Conservation (phyloP, 2,797 vertebrate genomes). For the Siniperca obscura region DNA sequence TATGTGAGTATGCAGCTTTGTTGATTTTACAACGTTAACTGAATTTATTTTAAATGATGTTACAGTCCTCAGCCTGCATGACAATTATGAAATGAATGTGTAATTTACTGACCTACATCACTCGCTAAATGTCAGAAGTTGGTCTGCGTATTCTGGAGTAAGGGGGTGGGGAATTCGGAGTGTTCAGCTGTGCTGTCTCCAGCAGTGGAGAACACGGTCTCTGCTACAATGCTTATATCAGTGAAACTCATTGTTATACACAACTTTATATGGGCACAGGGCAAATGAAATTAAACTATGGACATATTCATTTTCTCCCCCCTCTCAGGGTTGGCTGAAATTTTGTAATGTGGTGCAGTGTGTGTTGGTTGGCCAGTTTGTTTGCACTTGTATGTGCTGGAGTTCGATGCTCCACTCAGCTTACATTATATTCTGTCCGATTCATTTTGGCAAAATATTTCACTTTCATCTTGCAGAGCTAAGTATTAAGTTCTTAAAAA, state of each 20-base stretch:
- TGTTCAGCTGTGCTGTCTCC: neutral
- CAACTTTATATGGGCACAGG: neutral
- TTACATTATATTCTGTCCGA: neutral
- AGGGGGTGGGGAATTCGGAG: neutral
- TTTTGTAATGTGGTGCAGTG: neutral
- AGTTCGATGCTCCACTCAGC: too few relatives aligned
- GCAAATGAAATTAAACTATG: neutral
- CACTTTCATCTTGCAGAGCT: slow-evolving; percentile 5
- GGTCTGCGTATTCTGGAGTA: neutral
- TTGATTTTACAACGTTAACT: neutral
- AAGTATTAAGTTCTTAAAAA: neutral
- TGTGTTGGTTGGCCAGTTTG: neutral
- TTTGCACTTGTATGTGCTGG: neutral
- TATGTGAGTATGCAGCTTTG: neutral
- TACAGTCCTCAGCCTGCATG: neutral
- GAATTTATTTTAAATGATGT: neutral
- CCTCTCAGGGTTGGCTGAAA: neutral
- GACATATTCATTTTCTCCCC: neutral
- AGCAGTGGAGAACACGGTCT: neutral
- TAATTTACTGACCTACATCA: neutral
- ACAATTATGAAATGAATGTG: neutral
- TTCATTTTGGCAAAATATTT: neutral
- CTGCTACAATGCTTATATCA: neutral
- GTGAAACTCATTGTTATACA: neutral
- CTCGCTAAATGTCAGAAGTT: neutral